Evolutionary conservation across 2,797 vertebrate species (phyloP).

Genomic region (Peromyscus melanophrys): DNA sequence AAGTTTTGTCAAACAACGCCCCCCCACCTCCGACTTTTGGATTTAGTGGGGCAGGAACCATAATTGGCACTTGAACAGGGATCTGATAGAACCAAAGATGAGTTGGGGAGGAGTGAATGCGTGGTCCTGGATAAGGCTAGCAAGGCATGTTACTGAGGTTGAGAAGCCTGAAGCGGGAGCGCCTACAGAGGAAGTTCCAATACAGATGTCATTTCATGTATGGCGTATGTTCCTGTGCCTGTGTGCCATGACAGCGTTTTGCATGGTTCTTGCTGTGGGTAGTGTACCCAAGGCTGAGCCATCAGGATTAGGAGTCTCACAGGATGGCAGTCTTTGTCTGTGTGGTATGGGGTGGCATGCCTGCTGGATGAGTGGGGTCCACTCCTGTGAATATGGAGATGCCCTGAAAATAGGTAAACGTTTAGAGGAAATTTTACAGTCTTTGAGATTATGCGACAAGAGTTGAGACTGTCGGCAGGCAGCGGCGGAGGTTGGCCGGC

Average conservation of each 20-base stretch:
- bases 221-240: neutral
- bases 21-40: neutral
- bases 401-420: neutral
- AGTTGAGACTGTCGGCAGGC: neutral
- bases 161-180: neutral
- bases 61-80: neutral
- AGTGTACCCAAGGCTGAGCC: neutral
- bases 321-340: neutral
- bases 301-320: neutral
- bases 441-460: neutral
- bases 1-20: neutral
- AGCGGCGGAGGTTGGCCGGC: neutral
- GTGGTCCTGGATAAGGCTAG: neutral
- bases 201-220: neutral
- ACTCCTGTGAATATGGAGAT: neutral
- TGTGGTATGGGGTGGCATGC: neutral
- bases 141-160: neutral
- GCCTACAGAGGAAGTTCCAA: neutral
- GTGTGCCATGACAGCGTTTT: neutral
- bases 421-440: neutral
- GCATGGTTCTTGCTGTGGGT: neutral
- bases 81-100: neutral
- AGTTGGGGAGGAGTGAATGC: neutral
- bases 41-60: neutral
- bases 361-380: neutral